These are phyloP conservation scores for Machimus atricapillus DNA, from an alignment of 2,888 invertebrate genomes.

Conservation along the genomic window DNA sequence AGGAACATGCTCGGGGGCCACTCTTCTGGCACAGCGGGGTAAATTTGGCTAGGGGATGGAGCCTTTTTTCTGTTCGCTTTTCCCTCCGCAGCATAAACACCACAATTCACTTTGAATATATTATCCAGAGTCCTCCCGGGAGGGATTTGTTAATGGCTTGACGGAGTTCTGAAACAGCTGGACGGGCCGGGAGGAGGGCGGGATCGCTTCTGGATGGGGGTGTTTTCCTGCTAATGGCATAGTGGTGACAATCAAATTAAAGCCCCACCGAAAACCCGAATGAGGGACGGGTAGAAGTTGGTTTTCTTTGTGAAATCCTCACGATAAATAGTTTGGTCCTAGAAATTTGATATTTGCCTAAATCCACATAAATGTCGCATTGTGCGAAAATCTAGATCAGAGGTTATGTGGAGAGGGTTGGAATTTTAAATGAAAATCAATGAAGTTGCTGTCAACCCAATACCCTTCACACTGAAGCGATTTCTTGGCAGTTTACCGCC, in stretches of 20 bases:
- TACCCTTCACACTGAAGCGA: not conserved
- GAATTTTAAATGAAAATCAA: not conserved
- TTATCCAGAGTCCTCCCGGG: not conserved
- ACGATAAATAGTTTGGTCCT: not conserved
- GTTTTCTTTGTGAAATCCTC: not conserved
- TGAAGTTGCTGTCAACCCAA: not conserved
- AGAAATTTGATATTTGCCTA: not conserved
- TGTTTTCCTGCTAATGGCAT: slow-evolving; percentile 7
- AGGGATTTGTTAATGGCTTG: not conserved
- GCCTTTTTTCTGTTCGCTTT: not conserved
- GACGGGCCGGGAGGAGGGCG: not conserved
- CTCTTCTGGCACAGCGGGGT: not conserved
- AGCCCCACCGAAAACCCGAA: not conserved
- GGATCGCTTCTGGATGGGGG: not conserved
- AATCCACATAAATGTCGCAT: not conserved
- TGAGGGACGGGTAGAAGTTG: too few species aligned
- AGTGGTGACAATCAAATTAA: slow-evolving; percentile 25
- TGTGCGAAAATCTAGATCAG: not conserved
- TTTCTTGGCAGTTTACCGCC: not conserved
- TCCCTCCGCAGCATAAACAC: not conserved
- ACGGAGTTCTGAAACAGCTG: not conserved
- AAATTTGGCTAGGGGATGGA: not conserved
- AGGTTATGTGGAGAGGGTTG: not conserved
- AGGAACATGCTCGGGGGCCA: not conserved
- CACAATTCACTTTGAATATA: slow-evolving; percentile 29